phyloP scores from a whole-genome alignment of 2,888 invertebrate genomes.

The Dynastes grantii region DNA sequence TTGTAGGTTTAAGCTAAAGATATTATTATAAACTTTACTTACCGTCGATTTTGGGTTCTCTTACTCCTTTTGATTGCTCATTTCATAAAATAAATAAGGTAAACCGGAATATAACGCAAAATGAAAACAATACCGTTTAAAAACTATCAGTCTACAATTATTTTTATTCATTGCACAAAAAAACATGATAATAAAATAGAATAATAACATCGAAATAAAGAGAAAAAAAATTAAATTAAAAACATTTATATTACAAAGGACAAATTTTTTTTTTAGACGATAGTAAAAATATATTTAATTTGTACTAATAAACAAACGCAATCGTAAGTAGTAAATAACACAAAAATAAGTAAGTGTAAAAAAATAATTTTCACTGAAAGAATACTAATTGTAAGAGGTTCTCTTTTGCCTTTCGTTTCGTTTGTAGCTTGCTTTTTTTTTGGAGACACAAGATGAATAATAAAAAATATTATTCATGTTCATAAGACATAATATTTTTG shows the following conservation, averaged over 20 bases:
- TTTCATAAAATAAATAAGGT: conserved; percentile 14
- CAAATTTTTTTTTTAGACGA: conserved; percentile 64
- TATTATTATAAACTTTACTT: background rate
- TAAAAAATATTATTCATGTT: conserved; percentile 57
- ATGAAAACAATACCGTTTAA: conserved; percentile 60
- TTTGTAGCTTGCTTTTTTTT: conserved; percentile 50
- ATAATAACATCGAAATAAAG: conserved; percentile 61
- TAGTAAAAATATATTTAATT: conserved; percentile 66
- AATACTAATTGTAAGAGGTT: conserved; percentile 59
- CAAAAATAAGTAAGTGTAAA: conserved; percentile 59
- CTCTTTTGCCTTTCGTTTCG: conserved; percentile 46
- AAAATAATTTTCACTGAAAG: conserved; percentile 63
- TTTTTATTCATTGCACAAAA: conserved; percentile 68
- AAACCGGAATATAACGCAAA: conserved; percentile 45
- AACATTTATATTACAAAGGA: conserved; percentile 63
- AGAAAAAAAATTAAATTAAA: conserved; percentile 63
- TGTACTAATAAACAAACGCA: conserved; percentile 65
- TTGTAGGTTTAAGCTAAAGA: too few species aligned
- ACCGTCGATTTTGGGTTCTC: background rate
- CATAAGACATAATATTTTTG: conserved; percentile 66
- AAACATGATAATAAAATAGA: conserved; percentile 68
- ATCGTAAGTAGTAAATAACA: conserved; percentile 54
- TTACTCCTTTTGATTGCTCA: background rate
- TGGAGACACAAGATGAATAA: conserved; percentile 55
- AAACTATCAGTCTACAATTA: conserved; percentile 68